These are phyloP conservation scores for Synanthedon tipuliformis DNA, from an alignment of 2,888 invertebrate genomes.

Conservation along the genomic window DNA sequence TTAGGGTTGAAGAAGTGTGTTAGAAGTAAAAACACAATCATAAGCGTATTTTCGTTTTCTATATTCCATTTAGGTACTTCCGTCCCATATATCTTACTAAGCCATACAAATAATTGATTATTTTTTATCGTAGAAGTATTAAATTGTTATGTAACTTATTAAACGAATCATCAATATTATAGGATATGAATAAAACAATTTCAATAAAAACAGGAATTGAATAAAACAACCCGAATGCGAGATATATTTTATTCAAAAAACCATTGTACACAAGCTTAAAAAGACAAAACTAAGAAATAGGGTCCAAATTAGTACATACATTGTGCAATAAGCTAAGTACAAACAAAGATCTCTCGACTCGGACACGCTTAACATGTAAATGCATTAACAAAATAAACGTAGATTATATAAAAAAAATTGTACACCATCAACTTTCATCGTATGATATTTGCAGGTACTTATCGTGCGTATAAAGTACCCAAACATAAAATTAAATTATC, in stretches of 20 bases:
- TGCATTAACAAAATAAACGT: conserved; percentile 21
- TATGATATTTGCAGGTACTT: not conserved
- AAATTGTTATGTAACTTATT: no score
- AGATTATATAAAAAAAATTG: conserved; percentile 1
- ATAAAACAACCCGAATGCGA: not conserved
- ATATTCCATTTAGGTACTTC: no score
- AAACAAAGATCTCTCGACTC: conserved; percentile 21
- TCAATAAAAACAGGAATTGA: not conserved
- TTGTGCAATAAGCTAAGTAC: conserved; percentile 47
- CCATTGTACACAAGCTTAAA: conserved; percentile 43
- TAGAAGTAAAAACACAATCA: no score
- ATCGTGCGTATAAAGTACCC: not conserved
- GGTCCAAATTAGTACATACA: conserved; percentile 40
- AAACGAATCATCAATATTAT: no score
- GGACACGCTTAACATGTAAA: conserved; percentile 24
- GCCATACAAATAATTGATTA: no score
- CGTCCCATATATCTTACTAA: no score
- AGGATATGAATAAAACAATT: no score
- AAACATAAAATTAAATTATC: not conserved
- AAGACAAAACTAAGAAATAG: conserved; percentile 36
- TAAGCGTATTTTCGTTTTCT: no score
- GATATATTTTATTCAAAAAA: conserved; percentile 9
- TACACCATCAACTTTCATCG: not conserved
- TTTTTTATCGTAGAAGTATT: no score
- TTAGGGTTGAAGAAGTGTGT: no score